phyloP scores from a whole-genome alignment of 1,140 invertebrate genomes.

The Phocides pigmalion region DNA sequence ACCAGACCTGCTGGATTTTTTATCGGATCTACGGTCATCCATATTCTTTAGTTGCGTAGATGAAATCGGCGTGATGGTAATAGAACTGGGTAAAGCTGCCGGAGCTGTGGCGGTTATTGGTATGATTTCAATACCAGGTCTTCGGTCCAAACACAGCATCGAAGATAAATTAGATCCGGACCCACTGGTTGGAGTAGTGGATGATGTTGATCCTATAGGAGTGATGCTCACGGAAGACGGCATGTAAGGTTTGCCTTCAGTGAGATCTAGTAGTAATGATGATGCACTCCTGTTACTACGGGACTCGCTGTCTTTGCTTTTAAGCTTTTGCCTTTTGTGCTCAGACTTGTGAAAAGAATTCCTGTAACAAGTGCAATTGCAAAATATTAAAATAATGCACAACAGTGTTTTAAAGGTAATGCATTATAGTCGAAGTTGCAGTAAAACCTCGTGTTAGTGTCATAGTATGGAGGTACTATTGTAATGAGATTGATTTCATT shows the following conservation, averaged over 20 bases:
- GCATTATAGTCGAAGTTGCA: no score
- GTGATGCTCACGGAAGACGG: slow-evolving; percentile 92
- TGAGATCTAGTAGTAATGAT: slow-evolving; percentile 81
- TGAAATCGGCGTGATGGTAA: slow-evolving; percentile 93
- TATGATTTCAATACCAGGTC: slow-evolving; percentile 92
- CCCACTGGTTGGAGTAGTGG: slow-evolving; percentile 52
- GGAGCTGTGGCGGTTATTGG: slow-evolving; percentile 87
- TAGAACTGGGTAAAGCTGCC: slow-evolving; percentile 88
- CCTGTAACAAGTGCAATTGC: slow-evolving; percentile 62
- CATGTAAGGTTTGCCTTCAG: slow-evolving; percentile 85
- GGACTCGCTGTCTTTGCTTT: slow-evolving; percentile 71
- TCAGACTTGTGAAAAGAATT: slow-evolving; percentile 83
- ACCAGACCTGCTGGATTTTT: slow-evolving; percentile 86
- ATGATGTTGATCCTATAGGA: slow-evolving; percentile 85
- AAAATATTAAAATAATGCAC: background rate
- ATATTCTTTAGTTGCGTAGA: slow-evolving; percentile 84
- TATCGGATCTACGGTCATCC: slow-evolving; percentile 86
- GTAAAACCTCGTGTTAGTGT: no score
- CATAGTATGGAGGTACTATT: no score
- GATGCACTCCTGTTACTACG: slow-evolving; percentile 64
- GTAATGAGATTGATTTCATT: no score
- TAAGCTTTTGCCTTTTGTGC: slow-evolving; percentile 81
- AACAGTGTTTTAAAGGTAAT: no score
- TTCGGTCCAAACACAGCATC: slow-evolving; percentile 86
- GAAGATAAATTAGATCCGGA: slow-evolving; percentile 85